Percentiles rank a stretch among this genome's conserved stretches.
These are phyloP conservation scores for Xerus rutilus DNA, from an alignment of 2,797 vertebrate genomes.

Conservation along the genomic window DNA sequence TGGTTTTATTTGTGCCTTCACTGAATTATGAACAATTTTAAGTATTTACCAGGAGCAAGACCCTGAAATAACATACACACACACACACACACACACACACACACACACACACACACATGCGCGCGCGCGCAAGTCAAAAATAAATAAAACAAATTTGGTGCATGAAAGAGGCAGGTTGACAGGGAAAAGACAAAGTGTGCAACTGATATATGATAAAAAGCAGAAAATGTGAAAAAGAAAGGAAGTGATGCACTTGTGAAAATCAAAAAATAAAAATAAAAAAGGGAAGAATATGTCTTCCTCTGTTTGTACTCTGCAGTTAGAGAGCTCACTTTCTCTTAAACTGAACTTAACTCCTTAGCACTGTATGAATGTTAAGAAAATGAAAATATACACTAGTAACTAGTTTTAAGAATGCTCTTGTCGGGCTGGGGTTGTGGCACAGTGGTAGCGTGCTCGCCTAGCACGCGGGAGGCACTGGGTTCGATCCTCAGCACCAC, in stretches of 20 bases:
- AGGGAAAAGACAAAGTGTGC: background rate
- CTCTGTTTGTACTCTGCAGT: background rate
- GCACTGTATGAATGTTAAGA: background rate
- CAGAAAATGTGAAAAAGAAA: background rate
- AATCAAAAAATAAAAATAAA: background rate
- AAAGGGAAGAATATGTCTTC: background rate
- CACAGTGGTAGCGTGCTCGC: no score
- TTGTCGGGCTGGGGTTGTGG: no score
- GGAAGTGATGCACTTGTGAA: background rate
- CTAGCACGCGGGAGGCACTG: no score
- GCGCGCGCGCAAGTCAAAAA: background rate
- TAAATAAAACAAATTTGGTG: background rate
- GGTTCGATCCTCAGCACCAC: no score
- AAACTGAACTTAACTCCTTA: background rate
- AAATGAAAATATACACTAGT: slow-evolving; percentile 15
- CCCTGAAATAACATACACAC: slow-evolving; percentile 42
- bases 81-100: no score
- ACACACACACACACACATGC: no score
- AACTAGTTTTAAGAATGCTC: background rate
- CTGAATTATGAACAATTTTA: background rate
- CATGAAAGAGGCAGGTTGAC: background rate
- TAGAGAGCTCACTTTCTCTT: background rate
- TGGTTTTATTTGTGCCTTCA: slow-evolving; percentile 43
- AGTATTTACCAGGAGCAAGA: background rate
- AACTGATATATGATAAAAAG: background rate